phyloP scores from a whole-genome alignment of 2,113 vertebrate species.

The Macrotus californicus region DNA sequence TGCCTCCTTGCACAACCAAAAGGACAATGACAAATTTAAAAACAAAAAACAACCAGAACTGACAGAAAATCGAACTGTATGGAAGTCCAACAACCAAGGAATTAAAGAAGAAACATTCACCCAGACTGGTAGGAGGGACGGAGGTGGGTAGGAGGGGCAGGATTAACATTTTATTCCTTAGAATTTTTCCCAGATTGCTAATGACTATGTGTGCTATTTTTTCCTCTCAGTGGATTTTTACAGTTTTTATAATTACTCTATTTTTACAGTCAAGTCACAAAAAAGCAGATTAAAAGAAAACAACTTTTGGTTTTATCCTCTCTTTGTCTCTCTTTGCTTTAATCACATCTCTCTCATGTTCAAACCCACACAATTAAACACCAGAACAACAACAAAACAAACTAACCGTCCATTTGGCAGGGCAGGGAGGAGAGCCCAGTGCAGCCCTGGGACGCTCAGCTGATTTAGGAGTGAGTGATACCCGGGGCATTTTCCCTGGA shows the following conservation, averaged over 20 bases:
- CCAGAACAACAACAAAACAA: neutral
- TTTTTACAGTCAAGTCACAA: neutral
- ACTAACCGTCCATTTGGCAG: no score
- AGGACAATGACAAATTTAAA: no score
- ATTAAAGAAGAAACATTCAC: no score
- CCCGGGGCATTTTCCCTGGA: neutral
- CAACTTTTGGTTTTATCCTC: neutral
- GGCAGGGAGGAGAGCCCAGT: accelerated
- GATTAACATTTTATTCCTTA: neutral
- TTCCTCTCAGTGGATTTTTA: neutral
- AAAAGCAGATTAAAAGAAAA: neutral
- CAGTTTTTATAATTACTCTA: neutral
- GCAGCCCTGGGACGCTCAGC: neutral
- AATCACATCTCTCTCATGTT: neutral
- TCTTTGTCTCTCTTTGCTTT: neutral
- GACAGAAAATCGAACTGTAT: no score
- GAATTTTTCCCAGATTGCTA: neutral
- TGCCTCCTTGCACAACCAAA: no score
- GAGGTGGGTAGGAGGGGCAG: no score
- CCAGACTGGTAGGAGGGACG: no score
- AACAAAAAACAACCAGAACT: no score
- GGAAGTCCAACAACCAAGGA: no score
- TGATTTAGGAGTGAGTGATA: neutral
- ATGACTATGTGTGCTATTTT: neutral
- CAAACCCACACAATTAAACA: neutral